Conservation (phyloP, 2,797 vertebrate species). For the Hoplostethus atlanticus region DNA sequence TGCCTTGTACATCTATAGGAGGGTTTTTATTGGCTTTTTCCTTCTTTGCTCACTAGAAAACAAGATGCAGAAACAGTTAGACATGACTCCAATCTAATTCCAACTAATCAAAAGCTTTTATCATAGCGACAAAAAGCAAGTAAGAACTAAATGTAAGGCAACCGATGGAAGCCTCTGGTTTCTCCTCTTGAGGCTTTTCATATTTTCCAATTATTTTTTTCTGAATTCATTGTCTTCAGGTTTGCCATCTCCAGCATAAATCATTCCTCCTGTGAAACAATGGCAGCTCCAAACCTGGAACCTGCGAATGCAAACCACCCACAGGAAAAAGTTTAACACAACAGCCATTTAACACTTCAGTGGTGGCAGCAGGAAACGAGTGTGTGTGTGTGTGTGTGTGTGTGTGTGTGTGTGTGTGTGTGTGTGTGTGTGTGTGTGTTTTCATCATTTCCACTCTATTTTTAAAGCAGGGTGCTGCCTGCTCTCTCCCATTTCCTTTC, state of each 20-base stretch:
- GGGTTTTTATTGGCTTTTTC: too few species aligned
- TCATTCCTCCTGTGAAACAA: neutral
- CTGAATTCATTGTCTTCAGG: too few species aligned
- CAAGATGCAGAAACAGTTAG: too few species aligned
- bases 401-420: neutral
- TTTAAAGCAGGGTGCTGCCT: slow-evolving; percentile 6
- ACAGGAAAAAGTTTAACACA: neutral
- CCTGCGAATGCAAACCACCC: neutral
- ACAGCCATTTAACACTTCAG: slow-evolving; percentile 6
- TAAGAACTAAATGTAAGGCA: too few species aligned
- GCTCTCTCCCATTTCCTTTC: slow-evolving; percentile 14
- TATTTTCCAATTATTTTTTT: too few species aligned
- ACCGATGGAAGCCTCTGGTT: too few species aligned
- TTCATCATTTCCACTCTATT: neutral
- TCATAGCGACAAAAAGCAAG: too few species aligned
- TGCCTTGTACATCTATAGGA: too few species aligned
- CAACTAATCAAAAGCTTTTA: too few species aligned
- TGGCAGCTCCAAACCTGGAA: neutral
- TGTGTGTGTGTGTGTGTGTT: neutral
- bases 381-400: neutral
- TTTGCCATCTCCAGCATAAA: neutral
- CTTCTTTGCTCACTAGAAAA: too few species aligned
- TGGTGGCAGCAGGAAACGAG: neutral
- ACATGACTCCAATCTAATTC: too few species aligned
- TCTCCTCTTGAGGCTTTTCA: too few species aligned